Evolutionary conservation across 2,797 vertebrate species (phyloP), one percentile per base, ranked within the genome.

Genomic region (Synaphobranchus kaupii): DNA sequence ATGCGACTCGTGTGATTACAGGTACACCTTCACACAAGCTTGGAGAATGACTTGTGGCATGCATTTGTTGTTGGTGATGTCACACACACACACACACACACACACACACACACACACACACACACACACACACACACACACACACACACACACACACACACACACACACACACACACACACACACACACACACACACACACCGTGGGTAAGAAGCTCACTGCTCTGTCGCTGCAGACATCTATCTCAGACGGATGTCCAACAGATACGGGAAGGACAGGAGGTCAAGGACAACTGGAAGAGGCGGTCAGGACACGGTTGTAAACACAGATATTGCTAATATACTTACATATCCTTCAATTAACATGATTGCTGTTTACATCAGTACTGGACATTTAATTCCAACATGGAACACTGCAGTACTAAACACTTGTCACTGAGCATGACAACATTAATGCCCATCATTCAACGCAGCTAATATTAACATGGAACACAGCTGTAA

Each of bases 191-290:
- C 0, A 68, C 63, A 68, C 63, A 68, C 25, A 68, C 25, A n/a
- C 12, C 3, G 1, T 4, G 17, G 12, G 44, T 25, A 9, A 48
- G 76, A 80, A 80, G 44, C 76, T 47, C 13, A 48, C 8, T 7
- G 44, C 76, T 87, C 60, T 71, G 48, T 28, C n/a, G 39, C 63
- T 56, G 48, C 22, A 34, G 76, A 44, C 86, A 87, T 85, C 88
- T 93, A 94, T 95, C 93, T 92, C n/a, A 54, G 52, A 84, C 92
- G 94, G 94, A 95, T 92, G 91, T 95, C 92, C 94, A 91, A 91
- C n/a, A 73, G 89, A 76, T 83, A 85, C 87, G 93, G 94, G 91
- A 94, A 92, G 73, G 86, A 85, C 88, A 20, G 56, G 87, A 90
- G 92, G 90, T 88, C 92, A 93, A 92, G 92, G 92, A 90, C 82